phyloP scores from a whole-genome alignment of 2,113 vertebrate species.

The Xiphophorus hellerii region DNA sequence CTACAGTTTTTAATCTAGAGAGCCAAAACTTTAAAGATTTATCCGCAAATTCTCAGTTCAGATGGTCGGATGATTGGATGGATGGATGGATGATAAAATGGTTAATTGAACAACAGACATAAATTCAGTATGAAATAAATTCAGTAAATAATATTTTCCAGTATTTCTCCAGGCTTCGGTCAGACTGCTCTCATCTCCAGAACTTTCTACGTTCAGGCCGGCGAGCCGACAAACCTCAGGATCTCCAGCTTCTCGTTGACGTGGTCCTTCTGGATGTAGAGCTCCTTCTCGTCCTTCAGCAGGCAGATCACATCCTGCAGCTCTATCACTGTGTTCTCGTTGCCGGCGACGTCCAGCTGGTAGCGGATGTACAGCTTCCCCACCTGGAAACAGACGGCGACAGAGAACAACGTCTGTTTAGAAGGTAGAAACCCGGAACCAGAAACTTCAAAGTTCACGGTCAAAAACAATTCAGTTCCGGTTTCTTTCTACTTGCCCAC shows the following conservation, averaged over 20 bases:
- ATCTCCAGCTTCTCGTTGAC: constrained; percentile 73
- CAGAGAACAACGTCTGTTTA: background rate
- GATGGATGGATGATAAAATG: too few species aligned
- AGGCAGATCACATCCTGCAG: constrained; percentile 77
- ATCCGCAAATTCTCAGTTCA: too few species aligned
- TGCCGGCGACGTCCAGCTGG: constrained; percentile 65
- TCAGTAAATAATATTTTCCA: too few species aligned
- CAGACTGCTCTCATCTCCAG: too few species aligned
- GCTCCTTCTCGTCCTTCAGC: constrained; percentile 76
- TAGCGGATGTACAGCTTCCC: constrained; percentile 81
- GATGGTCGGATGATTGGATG: too few species aligned
- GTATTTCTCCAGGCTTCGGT: too few species aligned
- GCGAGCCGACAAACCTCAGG: constrained; percentile 73
- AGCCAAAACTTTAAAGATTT: too few species aligned
- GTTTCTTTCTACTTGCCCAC: constrained; percentile 41
- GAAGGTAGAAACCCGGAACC: background rate
- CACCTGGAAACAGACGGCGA: constrained; percentile 65
- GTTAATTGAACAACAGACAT: too few species aligned
- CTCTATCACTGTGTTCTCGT: constrained; percentile 50
- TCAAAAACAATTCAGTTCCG: background rate
- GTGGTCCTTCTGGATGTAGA: constrained; percentile 83
- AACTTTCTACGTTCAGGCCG: background rate
- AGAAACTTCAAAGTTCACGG: background rate
- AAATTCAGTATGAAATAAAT: too few species aligned
- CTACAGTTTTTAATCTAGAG: too few species aligned